Evolutionary conservation across 2,113 vertebrate species (phyloP), one percentile per base, ranked within the genome.

Genomic region (Chloroceryle aenea): DNA sequence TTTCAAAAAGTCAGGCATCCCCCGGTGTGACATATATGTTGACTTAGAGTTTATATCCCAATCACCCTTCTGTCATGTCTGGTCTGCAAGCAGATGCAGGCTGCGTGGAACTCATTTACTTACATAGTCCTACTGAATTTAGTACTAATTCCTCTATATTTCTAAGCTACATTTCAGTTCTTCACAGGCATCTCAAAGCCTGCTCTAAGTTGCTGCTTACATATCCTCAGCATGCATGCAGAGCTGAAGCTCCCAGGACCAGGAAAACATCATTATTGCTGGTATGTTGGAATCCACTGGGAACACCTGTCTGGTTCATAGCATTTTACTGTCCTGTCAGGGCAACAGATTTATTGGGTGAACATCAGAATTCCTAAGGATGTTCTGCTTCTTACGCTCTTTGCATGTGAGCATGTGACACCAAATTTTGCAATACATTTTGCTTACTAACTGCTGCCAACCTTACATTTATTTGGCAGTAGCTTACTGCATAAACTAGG

Each of bases 211-310:
- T 56, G 50, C 64, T 42, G 16, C 30, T 68, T 63, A 3, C 20
- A 26, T 40, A n/a, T 62, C 17, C 21, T 23, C 36, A 36, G 75
- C 45, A 38, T 1, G 0, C 0, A 1, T 16, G 53, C 26, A 69
- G 66, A 90, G 43, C 32, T 64, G 32, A 58, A 47, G 45, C 77
- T 93, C 29, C 3, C 52, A 61, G 68, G 53, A 59, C 32, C 53
- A 56, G 27, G 63, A 63, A 72, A 59, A 40, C 7, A 9, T 14
- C 5, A 0, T 56, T 74, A n/a, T 17, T 45, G 7, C 56, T 29
- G 50, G 30, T 66, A 58, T 14, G 40, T 56, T 55, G 30, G 36
- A 43, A 50, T 63, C 36, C 27, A 7, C 10, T 69, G 85, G 64
- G 45, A 87, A 74, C n/a, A 14, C 58, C 26, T 26, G n/a, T 58